Base-by-base conservation (phyloP, 2,113 vertebrate species). In the Menura novaehollandiae region DNA sequence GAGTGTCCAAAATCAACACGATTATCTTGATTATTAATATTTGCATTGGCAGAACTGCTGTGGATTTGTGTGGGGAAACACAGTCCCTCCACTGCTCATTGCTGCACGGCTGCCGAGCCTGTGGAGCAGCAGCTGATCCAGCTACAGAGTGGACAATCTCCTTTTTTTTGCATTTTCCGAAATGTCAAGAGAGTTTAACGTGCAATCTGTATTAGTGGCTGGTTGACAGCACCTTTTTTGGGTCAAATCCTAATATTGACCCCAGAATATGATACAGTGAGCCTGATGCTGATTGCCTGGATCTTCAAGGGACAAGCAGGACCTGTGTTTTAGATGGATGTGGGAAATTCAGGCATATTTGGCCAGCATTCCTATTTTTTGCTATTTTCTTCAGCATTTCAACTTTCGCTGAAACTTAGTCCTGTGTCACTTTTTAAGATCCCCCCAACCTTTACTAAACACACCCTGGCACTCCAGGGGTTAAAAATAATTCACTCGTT, bases 1-100 rank as follows among this genome's bases (percentile, higher is more conserved):
- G 92, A 95, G 67, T 69, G 86, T 92, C 95, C 93, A 95, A 85
- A 96, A 95, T 71, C 95, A 90, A 90, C 89, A 85, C 1, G 5
- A 80, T 92, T 91, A 87, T 96, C 95, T 94, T 58, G 60, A 80
- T 95, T 67, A 84, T 82, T 60, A 79, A 91, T 94, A 85, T 94
- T 96, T 94, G 92, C 81, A 12, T 87, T 96, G 91, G 94, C 89
- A 90, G 85, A n/a, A 13, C 13, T 37, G 10, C 78, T 46, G 82
- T 24, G 21, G 78, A 3, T 69, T 47, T 49, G 72, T 62, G 85
- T 67, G 64, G 58, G 43, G 75, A 22, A 86, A 43, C 66, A 7
- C 49, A 18, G 89, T 2, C 76, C 63, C 59, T 85, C 15, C 69
- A 6, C 79, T 47, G 68, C 88, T 82, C n/a, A 6, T 28, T 15